Percentiles rank a stretch among this genome's conserved stretches.
Conservation (phyloP, 2,113 vertebrate species). For the Labeo catla region DNA sequence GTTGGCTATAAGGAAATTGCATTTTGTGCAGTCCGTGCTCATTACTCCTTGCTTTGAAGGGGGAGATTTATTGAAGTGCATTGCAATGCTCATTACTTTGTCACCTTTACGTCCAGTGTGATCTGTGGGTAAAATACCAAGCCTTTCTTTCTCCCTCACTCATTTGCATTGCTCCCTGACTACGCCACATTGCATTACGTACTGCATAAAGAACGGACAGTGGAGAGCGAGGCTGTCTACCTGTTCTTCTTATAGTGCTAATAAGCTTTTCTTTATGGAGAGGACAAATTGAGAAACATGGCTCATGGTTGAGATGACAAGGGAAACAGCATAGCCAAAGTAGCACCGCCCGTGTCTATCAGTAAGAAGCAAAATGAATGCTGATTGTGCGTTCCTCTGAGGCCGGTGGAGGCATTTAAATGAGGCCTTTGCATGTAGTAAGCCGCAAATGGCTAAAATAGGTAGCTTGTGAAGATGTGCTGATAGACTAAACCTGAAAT, state of each 20-base stretch:
- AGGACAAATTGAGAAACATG: slow-evolving; percentile 57
- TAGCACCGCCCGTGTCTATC: neutral
- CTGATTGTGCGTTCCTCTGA: slow-evolving; percentile 43
- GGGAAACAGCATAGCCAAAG: slow-evolving; percentile 37
- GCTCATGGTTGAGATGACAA: slow-evolving; percentile 44
- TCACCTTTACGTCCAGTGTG: slow-evolving; percentile 51
- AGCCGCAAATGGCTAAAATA: neutral
- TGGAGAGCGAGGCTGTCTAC: slow-evolving; percentile 25
- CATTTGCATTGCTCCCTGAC: slow-evolving; percentile 57
- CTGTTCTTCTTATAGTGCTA: slow-evolving; percentile 50
- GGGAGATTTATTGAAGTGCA: slow-evolving; percentile 31
- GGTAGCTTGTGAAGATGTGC: slow-evolving; percentile 26
- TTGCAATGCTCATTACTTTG: slow-evolving; percentile 51
- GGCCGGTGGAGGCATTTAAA: slow-evolving; percentile 40
- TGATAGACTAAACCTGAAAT: slow-evolving; percentile 26
- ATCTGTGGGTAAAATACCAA: slow-evolving; percentile 43
- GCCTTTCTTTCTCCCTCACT: slow-evolving; percentile 20
- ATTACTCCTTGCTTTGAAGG: slow-evolving; percentile 32
- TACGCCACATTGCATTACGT: slow-evolving; percentile 53
- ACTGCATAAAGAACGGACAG: slow-evolving; percentile 48
- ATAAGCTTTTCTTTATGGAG: slow-evolving; percentile 53
- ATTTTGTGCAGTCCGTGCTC: neutral
- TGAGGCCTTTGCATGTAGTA: slow-evolving; percentile 28
- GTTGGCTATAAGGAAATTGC: slow-evolving; percentile 26
- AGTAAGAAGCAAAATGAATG: slow-evolving; percentile 43